Evolutionary conservation across 92 coral and sea anemone genomes (phyloP), one percentile per base, ranked within the genome.

Genomic region (Epizoanthus ramosus): DNA sequence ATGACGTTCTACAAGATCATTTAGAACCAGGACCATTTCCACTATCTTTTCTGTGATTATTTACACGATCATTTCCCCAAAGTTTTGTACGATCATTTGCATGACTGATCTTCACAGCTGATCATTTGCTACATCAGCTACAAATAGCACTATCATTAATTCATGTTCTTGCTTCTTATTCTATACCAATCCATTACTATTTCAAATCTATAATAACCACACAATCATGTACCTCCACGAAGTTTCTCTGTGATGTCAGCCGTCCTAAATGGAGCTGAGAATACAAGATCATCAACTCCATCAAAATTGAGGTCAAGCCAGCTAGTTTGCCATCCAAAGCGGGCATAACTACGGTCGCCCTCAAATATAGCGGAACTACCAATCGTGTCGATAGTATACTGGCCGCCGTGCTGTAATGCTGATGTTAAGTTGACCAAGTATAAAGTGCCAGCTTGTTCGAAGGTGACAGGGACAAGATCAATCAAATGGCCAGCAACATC

Each of bases 181-280:
- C 39, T 23, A 9, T n/a, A n/a, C n/a, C n/a, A n/a, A n/a, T n/a
- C 6, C 9, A n/a, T 80, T 73, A 37, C 68, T 52, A 16, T 56
- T 5, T 57, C 9, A 19, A 22, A 23, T 14, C 47, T 17, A 63
- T 7, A 17, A 13, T 69, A 66, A 25, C 58, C 88, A 31, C 64
- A 37, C n/a, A n/a, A n/a, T n/a, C 43, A 37, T 37, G 5, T 37
- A 95, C 98, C 97, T 88, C 98, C 98, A 7, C 16, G 21, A 14
- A 91, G 83, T 81, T 87, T 92, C 22, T 89, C 94, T 21, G 97
- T 93, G n/a, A 95, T 50, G 73, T 95, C 98, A 63, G 80, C 58
- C 15, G 98, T 94, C 56, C 95, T 91, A 71, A 94, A 95, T 24
- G 98, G 98, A 21, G 98, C 93, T 0, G 98, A 87, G 80, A 95